phyloP scores from a whole-genome alignment of 2,888 invertebrate genomes.

The Agriopis marginaria region DNA sequence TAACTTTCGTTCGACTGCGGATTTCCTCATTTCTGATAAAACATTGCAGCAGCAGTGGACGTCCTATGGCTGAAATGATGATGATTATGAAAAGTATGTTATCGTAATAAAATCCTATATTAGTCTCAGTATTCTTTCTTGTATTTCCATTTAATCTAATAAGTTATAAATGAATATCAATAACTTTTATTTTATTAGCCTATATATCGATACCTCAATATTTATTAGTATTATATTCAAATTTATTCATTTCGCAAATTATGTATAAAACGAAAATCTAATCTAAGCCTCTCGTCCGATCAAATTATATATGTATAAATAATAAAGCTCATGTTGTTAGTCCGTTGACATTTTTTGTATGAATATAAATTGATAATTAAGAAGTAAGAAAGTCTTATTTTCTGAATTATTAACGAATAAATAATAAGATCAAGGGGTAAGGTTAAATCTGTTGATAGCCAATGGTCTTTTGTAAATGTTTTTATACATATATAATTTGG shows the following conservation, averaged over 20 bases:
- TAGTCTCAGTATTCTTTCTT: neutral
- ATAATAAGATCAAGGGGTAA: conserved; percentile 33
- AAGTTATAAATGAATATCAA: conserved; percentile 8
- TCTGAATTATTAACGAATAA: conserved; percentile 23
- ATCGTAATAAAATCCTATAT: neutral
- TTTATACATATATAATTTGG: conserved; percentile 6
- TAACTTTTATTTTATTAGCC: conserved; percentile 19
- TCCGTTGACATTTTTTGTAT: conserved; percentile 40
- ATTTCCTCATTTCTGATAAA: too few relatives aligned
- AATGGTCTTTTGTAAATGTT: conserved; percentile 2
- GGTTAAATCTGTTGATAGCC: conserved; percentile 13
- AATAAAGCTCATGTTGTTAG: conserved; percentile 39
- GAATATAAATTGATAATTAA: conserved; percentile 40
- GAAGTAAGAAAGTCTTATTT: conserved; percentile 26
- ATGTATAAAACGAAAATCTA: conserved; percentile 34
- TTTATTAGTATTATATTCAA: conserved; percentile 30
- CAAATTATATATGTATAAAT: conserved; percentile 37
- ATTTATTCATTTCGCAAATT: conserved; percentile 41
- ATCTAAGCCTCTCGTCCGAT: conserved; percentile 24
- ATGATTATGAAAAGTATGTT: too few relatives aligned
- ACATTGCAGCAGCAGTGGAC: too few relatives aligned
- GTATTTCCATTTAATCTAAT: neutral
- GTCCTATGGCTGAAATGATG: too few relatives aligned
- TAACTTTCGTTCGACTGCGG: too few relatives aligned
- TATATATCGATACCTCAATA: conserved; percentile 21